A percentile compares a stretch with the other conserved stretches of the same genome.
phyloP scores from a whole-genome alignment of 2,888 invertebrate species.

The Diplolepis rosae region DNA sequence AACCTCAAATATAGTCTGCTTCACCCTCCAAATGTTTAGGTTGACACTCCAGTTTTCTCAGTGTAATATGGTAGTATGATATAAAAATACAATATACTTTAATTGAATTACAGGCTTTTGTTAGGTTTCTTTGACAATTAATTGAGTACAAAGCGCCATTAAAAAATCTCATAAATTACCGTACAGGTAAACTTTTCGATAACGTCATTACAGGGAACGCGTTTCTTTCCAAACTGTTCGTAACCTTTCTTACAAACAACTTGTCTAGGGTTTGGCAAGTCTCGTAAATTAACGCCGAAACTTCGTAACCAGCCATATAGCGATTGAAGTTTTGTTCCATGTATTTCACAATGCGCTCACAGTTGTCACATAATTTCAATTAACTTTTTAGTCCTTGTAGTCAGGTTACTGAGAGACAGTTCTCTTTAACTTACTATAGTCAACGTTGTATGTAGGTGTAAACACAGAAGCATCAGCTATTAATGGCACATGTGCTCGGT shows the following conservation, averaged over 20 bases:
- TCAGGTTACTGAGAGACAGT: constrained; percentile 46
- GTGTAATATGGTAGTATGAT: too few relatives aligned
- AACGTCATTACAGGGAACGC: too few relatives aligned
- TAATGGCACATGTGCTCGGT: constrained; percentile 65
- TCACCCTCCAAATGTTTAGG: too few relatives aligned
- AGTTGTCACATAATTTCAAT: constrained; percentile 49
- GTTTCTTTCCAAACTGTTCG: too few relatives aligned
- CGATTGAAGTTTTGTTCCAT: not conserved
- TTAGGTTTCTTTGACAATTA: too few relatives aligned
- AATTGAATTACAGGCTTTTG: too few relatives aligned
- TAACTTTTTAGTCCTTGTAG: constrained; percentile 51
- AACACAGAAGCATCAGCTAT: constrained; percentile 62
- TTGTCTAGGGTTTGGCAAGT: not conserved
- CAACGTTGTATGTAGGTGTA: constrained; percentile 44
- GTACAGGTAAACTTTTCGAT: too few relatives aligned
- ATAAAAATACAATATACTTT: too few relatives aligned
- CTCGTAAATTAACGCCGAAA: constrained; percentile 38
- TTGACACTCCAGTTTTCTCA: too few relatives aligned
- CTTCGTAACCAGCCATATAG: constrained; percentile 33
- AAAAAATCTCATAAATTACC: too few relatives aligned
- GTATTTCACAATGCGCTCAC: constrained; percentile 34
- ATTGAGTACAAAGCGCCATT: too few relatives aligned
- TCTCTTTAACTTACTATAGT: constrained; percentile 46
- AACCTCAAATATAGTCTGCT: too few relatives aligned
- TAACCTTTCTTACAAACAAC: not conserved